Base-by-base conservation (phyloP, 1,140 invertebrate species). In the Wiebesia pumilae region DNA sequence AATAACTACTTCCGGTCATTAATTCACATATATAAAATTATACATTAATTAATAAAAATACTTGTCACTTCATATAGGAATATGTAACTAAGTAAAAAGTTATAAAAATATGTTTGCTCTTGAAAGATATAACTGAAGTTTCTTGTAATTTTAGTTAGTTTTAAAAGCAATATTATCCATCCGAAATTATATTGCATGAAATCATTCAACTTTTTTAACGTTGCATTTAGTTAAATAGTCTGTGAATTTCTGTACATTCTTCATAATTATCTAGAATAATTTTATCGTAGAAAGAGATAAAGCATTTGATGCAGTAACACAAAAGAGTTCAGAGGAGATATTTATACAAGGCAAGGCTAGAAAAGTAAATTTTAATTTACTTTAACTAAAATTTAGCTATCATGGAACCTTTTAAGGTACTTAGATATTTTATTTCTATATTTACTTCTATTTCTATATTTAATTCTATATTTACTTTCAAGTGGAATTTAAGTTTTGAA, bases 51-150 rank as follows among this genome's bases (percentile, higher is more conserved):
- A 62, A 62, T 24, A 62, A 62, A 62, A 62, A 62, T 10, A 27
- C 19, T 75, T 27, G 71, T 75, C 71, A n/a, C 14, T 43, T n/a
- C 24, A n/a, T 27, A 9, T 43, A n/a, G 40, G 40, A 75, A 43
- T 75, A 19, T 43, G 40, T n/a, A 75, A 43, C 43, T 43, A n/a
- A n/a, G 38, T 27, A 75, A 75, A 75, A 75, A 75, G 38, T 75
- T 75, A 38, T 43, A 43, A 75, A 75, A 43, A 4, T 75, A 75
- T 6, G 4, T 43, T 75, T 75, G n/a, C 38, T 51, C 47, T 51
- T 51, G 43, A 77, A 38, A 38, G n/a, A 35, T 40, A 54, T 40
- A 81, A 40, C 27, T n/a, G 40, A 65, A 81, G 54, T 81, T 81
- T 65, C 79, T 12, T 38, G 27, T 62, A 81, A 81, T 33, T 81